Conservation (phyloP, 35 echinoderm and acorn worm genomes). For the Hemicentrotus pulcherrimus region DNA sequence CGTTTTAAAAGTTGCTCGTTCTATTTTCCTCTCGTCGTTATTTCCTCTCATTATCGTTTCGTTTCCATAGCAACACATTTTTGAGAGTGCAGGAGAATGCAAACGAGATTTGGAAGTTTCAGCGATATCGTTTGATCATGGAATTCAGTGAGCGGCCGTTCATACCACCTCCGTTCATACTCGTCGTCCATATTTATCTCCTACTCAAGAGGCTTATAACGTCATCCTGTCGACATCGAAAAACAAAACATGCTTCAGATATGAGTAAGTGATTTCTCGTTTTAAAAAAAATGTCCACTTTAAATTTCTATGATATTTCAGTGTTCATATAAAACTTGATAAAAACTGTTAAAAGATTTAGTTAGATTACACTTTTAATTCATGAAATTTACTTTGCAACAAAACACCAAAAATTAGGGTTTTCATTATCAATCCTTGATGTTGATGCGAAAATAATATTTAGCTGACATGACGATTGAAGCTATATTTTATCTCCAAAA, state of each 20-base stretch:
- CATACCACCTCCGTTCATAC: slow-evolving; percentile 85
- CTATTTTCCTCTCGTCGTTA: neutral
- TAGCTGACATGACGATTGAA: no score
- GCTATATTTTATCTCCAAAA: no score
- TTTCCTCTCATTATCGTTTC: neutral
- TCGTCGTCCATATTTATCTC: slow-evolving; percentile 72
- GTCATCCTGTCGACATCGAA: slow-evolving; percentile 57
- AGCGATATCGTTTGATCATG: slow-evolving; percentile 85
- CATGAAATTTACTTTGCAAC: no score
- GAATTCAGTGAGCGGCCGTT: slow-evolving; percentile 85
- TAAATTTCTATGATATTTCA: no score
- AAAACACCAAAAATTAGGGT: no score
- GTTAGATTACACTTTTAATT: no score
- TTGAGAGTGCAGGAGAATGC: slow-evolving; percentile 85
- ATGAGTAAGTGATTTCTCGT: slow-evolving; percentile 53
- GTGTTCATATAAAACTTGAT: no score
- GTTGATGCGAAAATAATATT: no score
- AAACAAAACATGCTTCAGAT: neutral
- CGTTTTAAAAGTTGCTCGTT: no score
- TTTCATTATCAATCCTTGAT: no score
- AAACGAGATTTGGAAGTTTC: slow-evolving; percentile 93
- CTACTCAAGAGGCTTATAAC: slow-evolving; percentile 62
- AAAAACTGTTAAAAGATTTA: no score
- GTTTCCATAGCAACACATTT: slow-evolving; percentile 79
- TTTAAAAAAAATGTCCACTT: no score